These are phyloP conservation scores for Antheraea mylitta DNA, from an alignment of 1,140 invertebrate genomes.

Conservation along the genomic window DNA sequence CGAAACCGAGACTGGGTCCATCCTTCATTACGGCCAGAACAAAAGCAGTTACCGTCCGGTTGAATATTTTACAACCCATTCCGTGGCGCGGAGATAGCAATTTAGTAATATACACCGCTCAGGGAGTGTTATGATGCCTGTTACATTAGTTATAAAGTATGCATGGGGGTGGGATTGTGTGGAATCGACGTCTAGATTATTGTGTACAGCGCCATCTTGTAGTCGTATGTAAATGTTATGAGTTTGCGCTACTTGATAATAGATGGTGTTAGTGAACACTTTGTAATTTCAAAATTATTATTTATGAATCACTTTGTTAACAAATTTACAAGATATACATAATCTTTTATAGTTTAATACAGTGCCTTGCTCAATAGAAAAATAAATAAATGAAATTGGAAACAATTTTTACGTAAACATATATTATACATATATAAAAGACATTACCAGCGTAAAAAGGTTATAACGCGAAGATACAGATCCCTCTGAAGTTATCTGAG, in stretches of 20 bases:
- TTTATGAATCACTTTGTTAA: background rate
- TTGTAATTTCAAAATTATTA: background rate
- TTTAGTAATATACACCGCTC: constrained; percentile 52
- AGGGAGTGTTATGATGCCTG: constrained; percentile 56
- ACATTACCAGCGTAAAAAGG: no score
- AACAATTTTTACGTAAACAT: no score
- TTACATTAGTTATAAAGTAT: constrained; percentile 51
- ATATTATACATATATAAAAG: no score
- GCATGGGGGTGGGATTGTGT: constrained; percentile 47
- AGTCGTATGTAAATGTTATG: background rate
- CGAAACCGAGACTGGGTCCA: constrained; percentile 28
- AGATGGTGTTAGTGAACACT: constrained; percentile 29
- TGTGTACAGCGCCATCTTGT: constrained; percentile 45
- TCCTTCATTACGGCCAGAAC: constrained; percentile 59
- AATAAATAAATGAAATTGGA: no score
- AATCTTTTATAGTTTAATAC: no score
- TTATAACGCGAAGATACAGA: no score
- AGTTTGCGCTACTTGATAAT: constrained; percentile 27
- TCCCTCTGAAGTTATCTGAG: no score
- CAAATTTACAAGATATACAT: background rate
- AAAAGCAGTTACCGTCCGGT: constrained; percentile 56
- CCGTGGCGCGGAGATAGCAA: constrained; percentile 47
- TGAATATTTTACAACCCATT: constrained; percentile 69
- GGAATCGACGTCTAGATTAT: constrained; percentile 46
- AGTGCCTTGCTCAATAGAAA: no score